phyloP scores from a whole-genome alignment of 2,888 invertebrate species.

The Brenthis ino region DNA sequence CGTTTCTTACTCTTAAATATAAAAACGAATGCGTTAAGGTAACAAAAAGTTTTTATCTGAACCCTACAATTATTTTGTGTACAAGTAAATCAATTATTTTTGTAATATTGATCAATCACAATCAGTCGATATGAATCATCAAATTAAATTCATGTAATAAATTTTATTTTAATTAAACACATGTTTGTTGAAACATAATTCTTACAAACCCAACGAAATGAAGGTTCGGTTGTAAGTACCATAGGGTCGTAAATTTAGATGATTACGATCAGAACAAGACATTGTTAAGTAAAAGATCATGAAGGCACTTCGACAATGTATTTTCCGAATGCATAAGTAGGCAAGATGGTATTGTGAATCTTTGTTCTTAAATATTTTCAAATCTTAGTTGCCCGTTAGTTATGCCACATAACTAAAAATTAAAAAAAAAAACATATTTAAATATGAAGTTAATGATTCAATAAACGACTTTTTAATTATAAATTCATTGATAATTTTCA shows the following conservation, averaged over 20 bases:
- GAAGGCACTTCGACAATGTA: slow-evolving; percentile 17
- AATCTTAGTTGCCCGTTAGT: no score
- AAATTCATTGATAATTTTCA: no score
- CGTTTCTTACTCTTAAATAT: no score
- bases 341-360: not conserved
- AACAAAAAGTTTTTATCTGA: no score
- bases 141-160: slow-evolving; percentile 17
- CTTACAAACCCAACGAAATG: slow-evolving; percentile 18
- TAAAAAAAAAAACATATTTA: no score
- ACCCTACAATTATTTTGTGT: not conserved
- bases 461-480: no score
- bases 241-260: slow-evolving; percentile 61
- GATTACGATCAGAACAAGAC: slow-evolving; percentile 63
- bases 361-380: not conserved
- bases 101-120: not conserved
- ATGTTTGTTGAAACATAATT: slow-evolving; percentile 25
- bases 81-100: not conserved
- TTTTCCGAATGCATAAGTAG: not conserved
- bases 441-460: no score
- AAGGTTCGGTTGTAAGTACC: slow-evolving; percentile 22
- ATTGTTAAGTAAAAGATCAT: slow-evolving; percentile 18
- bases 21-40: no score
- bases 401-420: no score
- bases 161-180: slow-evolving; percentile 22
- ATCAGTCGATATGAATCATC: slow-evolving; percentile 13